Evolutionary conservation across 2,888 invertebrate genomes (phyloP), one percentile per base, ranked within the genome.

Genomic region (Chalcosyrphus nemorum): DNA sequence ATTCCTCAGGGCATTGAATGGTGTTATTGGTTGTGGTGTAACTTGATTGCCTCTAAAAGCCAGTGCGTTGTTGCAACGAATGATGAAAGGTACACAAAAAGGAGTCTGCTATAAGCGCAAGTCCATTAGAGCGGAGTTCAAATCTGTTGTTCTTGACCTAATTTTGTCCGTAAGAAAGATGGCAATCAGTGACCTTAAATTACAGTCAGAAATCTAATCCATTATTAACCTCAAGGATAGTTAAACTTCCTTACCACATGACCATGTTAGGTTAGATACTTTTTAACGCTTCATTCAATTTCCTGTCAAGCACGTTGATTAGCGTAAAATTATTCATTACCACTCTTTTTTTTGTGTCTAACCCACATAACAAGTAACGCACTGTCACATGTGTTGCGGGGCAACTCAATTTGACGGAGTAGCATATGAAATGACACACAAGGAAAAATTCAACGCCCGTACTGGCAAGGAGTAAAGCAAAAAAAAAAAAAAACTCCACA

Each of bases 251-350:
- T 19, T 19, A 2, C 17, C 15, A 4, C 13, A 15, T 6, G 6
- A n/a, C 32, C 2, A 32, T 9, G 13, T 13, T n/a, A 19, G 11
- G 9, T 45, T 45, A 19, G 19, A 45, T 19, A 11, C 2, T 17
- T 11, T 38, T 38, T 24, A 24, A 65, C 38, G 21, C 47, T 54
- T 68, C 56, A 68, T 47, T 78, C 72, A 68, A 68, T 77, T 78
- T 82, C 77, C 72, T 82, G 77, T 77, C 72, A 82, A 50, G 71
- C 72, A 68, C 66, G 66, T 72, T 82, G 77, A 82, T 77, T 72
- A 82, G 66, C 72, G 72, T 82, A 17, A 82, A 82, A 72, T 77
- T 82, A 82, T 82, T 77, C 77, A 72, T 82, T 82, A 82, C 61
- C n/a, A 77, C 82, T 61, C 82, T 68, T 77, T 29, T 66, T 77